Evolutionary conservation across 2,113 vertebrate species (phyloP), one percentile per base, ranked within the genome.

Genomic region (Oreochromis niloticus): DNA sequence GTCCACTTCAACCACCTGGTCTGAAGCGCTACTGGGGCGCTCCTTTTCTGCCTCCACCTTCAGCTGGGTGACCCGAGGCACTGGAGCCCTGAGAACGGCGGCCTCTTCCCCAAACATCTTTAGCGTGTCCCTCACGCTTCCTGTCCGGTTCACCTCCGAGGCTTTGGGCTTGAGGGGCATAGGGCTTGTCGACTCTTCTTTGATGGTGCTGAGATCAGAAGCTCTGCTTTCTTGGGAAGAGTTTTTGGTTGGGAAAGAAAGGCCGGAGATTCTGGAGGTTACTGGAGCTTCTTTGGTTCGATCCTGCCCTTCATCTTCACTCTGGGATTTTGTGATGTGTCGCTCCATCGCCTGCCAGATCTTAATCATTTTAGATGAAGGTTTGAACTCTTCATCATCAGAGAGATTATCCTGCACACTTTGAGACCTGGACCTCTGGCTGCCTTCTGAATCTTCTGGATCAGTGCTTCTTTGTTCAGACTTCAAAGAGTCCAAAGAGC

Each of bases 311-410:
- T 75, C 78, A 2, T 39, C 86, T 17, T 94, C 88, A 2, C 68
- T 81, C 9, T 34, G 92, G 9, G 91, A 88, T 16, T 63, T 89
- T 7, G 4, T 71, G 0, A 91, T 43, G 22, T 95, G 90, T 57
- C 22, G 95, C 85, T 98, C 97, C 96, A 97, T 97, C 1, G 91
- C 93, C 81, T 97, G 96, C 97, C 97, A 97, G 61, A 97, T 84
- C 85, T 96, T 96, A 80, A 97, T 94, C 86, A 97, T 97, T 68
- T 98, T 97, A 1, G 95, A 95, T 9, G 97, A 97, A 0, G 97
- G 95, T n/a, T 92, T 94, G 93, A 98, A 98, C 80, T 96, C 95
- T 3, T 96, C 95, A 1, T 97, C 97, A 3, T 93, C 91, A 54
- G 91, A 17, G 0, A 90, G 90, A 61, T 55, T 43, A 8, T 88